These are phyloP conservation scores for Bombus fervidus DNA, from an alignment of 1,140 invertebrate genomes.

Conservation along the genomic window DNA sequence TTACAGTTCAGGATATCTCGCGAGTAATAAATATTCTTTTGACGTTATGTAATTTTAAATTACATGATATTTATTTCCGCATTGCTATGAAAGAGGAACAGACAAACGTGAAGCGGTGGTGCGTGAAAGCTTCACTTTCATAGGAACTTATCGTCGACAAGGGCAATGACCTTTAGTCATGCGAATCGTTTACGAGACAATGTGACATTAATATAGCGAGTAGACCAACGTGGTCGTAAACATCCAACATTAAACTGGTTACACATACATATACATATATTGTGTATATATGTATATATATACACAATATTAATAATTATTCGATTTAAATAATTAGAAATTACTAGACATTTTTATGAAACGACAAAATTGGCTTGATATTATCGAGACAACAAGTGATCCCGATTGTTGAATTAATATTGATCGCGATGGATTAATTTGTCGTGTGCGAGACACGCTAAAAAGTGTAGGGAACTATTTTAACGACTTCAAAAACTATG, in stretches of 20 bases:
- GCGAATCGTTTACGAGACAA: conserved; percentile 9
- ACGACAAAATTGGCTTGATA: background rate
- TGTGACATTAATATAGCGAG: conserved; percentile 37
- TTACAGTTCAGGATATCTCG: no score
- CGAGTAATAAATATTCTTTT: background rate
- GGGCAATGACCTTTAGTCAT: conserved; percentile 56
- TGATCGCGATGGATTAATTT: background rate
- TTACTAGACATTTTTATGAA: no score
- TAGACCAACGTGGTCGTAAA: conserved; percentile 39
- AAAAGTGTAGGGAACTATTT: background rate
- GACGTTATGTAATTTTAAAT: background rate
- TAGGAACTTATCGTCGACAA: conserved; percentile 26
- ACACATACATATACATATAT: background rate
- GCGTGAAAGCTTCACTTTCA: conserved; percentile 16
- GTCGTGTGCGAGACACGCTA: background rate
- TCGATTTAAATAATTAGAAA: no score
- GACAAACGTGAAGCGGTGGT: background rate
- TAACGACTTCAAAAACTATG: background rate
- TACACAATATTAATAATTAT: no score
- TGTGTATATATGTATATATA: no score
- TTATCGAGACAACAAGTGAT: no score
- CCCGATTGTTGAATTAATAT: background rate
- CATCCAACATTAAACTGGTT: conserved; percentile 14
- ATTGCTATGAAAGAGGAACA: conserved; percentile 4
- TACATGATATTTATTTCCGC: background rate